Conservation (phyloP, 2,113 vertebrate species). For the Spilogale gracilis region DNA sequence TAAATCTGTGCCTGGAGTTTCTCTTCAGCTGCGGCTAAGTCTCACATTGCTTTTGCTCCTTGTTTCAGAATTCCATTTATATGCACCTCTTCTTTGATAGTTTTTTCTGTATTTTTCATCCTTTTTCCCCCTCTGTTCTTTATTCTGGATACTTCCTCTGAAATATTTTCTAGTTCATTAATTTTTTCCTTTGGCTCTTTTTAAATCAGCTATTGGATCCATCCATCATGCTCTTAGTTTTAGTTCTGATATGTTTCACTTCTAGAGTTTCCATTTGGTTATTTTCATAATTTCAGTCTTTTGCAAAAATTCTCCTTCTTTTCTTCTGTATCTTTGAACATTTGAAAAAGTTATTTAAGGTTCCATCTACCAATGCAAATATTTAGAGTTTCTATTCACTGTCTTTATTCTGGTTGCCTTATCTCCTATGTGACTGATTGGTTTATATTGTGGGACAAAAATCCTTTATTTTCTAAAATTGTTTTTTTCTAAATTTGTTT, state of each 20-base stretch:
- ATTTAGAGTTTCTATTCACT: neutral
- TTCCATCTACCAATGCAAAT: neutral
- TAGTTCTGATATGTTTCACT: neutral
- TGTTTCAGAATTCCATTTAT: conserved; percentile 26
- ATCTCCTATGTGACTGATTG: neutral
- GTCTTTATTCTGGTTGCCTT: conserved; percentile 32
- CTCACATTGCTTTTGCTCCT: neutral
- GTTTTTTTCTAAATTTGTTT: neutral
- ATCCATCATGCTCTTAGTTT: neutral
- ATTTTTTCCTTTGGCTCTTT: conserved; percentile 3
- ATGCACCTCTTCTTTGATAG: neutral
- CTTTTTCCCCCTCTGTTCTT: neutral
- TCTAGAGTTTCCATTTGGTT: conserved; percentile 35
- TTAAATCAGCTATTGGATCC: neutral
- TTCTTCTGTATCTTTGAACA: neutral
- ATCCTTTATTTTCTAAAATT: neutral
- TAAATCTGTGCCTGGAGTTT: neutral
- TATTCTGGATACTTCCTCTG: neutral
- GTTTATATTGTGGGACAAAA: conserved; percentile 31
- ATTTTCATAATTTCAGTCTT: conserved; percentile 28
- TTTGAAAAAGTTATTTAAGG: conserved; percentile 9
- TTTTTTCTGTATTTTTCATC: neutral
- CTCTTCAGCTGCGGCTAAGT: neutral
- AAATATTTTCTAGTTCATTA: conserved; percentile 26
- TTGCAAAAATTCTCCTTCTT: conserved; percentile 41